Evolutionary conservation across 1,140 invertebrate species (phyloP), one percentile per base, ranked within the genome.

Genomic region (Euura lappo): DNA sequence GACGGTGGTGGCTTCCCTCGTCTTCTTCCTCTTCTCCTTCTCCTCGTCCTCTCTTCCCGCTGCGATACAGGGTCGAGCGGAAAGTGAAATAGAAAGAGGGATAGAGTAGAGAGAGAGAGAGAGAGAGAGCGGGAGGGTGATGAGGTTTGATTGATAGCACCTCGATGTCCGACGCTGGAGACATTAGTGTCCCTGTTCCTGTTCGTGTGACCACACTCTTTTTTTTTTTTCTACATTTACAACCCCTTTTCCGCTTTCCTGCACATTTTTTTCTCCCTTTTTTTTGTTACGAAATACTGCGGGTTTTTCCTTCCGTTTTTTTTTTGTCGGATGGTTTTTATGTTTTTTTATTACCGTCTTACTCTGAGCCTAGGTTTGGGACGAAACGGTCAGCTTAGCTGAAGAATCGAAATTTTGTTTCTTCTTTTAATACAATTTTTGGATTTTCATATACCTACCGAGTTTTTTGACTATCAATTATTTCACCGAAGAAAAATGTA

Each of bases 101-200:
- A 51, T 5, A 5, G 6, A 51, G 47, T 5, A 51, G 11, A 51
- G 47, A 11, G 11, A 51, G n/a, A n/a, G 51, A 60, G 51, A 5
- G 51, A n/a, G 5, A 5, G 5, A n/a, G 51, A 60, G 5, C 2
- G 5, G 51, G 51, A n/a, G 51, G 51, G 51, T n/a, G 51, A 60
- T 60, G 51, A 60, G 51, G 51, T 60, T 70, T 70, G 69, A 70
- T 70, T 70, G 69, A 70, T 70, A 70, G 69, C 69, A 45, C 42
- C 67, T 11, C 42, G 8, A n/a, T n/a, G n/a, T n/a, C n/a, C n/a
- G n/a, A n/a, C n/a, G n/a, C n/a, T n/a, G n/a, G 51, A 60, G 69
- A 70, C 69, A 70, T 70, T 70, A 70, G 69, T 70, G 69, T 7
- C 69, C 69, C 69, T 47, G n/a, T n/a, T n/a, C n/a, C n/a, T n/a